Evolutionary conservation across 2,888 invertebrate genomes (phyloP), one percentile per base, ranked within the genome.

Genomic region (Drosophila macrospina): DNA sequence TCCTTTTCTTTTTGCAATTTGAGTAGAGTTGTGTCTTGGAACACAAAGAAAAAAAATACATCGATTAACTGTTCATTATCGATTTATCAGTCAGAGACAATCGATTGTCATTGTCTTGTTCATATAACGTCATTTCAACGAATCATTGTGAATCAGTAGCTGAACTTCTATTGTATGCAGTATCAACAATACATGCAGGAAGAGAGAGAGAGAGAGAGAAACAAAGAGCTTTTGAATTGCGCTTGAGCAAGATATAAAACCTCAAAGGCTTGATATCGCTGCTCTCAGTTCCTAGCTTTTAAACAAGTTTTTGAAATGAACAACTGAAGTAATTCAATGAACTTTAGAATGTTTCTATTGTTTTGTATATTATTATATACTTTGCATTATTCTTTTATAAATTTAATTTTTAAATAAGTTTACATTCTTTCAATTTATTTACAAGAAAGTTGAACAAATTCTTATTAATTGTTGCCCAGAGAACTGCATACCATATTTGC

Each of bases 1-100:
- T 28, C 28, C 6, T 60, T 48, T 61, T 55, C n/a, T 44, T 47
- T 32, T 47, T 30, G 48, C 59, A 26, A 57, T 60, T 16, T 13
- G 11, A 36, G 20, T 24, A 36, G 50, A 13, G 50, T 36, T 34
- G 32, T 50, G 48, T 34, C 11, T 28, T 28, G 1, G 28, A 7
- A 10, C 8, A 28, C 10, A 13, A 15, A 5, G 4, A 42, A 42
- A 24, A 42, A 24, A 24, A n/a, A 4, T n/a, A 37, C 8, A 15
- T 37, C 28, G 28, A 28, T 28, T 20, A 20, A 20, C 20, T 20
- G 20, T 3, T 20, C 20, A 3, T n/a, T n/a, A 42, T 37, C 36
- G 36, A 37, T 36, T 36, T 6, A 13, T 36, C 13, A 5, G n/a
- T 34, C 30, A 6, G 0, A 7, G 7, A 30, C 8, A 32, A 37